Evolutionary conservation across 53 echinoderm and acorn worm genomes (phyloP).

Genomic region (Echinarachnius parma): DNA sequence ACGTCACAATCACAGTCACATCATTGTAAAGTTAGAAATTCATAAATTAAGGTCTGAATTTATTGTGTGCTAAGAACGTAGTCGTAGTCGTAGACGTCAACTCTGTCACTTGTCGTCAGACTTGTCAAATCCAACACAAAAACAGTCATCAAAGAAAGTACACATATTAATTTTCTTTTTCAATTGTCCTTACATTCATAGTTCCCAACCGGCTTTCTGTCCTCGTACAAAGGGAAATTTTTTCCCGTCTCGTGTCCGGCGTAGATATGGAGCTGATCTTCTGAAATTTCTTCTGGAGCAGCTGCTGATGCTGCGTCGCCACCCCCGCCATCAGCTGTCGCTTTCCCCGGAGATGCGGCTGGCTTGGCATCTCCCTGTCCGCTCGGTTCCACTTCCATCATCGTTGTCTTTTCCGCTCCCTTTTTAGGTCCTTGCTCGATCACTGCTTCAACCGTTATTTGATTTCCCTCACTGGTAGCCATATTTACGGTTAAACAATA

Average conservation of each 20-base stretch:
- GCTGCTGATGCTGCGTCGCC: neutral
- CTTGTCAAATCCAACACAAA: neutral
- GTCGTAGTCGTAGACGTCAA: too few relatives aligned
- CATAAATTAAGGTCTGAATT: neutral
- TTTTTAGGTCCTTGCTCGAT: constrained; percentile 1
- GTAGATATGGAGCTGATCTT: constrained; percentile 19
- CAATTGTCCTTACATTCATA: constrained; percentile 49
- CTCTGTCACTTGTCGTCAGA: too few relatives aligned
- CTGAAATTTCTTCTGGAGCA: constrained; percentile 1
- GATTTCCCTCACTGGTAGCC: constrained; percentile 4
- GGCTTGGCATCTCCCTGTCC: neutral
- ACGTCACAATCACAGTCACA: too few relatives aligned
- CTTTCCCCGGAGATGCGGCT: neutral
- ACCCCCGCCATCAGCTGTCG: neutral
- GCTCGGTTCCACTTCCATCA: too few relatives aligned
- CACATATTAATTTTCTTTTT: neutral
- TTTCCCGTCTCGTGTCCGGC: constrained; percentile 5
- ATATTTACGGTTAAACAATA: too few relatives aligned
- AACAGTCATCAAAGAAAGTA: neutral
- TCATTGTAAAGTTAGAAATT: neutral
- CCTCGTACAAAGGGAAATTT: constrained; percentile 40
- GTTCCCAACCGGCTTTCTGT: constrained; percentile 48
- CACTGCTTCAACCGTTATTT: constrained; percentile 5
- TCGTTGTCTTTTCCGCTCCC: neutral
- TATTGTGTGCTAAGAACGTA: too few relatives aligned